Evolutionary conservation across 2,113 vertebrate genomes (phyloP), one percentile per base, ranked within the genome.

Genomic region (Heliornis fulica): DNA sequence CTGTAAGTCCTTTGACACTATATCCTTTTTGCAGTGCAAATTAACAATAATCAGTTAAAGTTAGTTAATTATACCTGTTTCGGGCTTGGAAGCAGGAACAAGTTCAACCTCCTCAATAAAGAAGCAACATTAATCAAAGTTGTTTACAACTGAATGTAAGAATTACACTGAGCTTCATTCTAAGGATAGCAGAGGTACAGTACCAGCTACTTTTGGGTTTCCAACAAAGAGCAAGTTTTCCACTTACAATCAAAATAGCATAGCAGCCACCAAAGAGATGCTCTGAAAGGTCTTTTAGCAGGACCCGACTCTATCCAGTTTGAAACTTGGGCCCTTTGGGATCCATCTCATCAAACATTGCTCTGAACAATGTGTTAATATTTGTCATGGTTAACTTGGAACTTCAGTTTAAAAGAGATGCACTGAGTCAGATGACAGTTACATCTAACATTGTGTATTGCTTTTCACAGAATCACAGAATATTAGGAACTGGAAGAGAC

Each of bases 221-320:
- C 56, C 13, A 70, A 6, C 10, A 75, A 46, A 31, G 4, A 26
- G 0, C 0, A 2, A 32, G 0, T 11, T 89, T 77, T 36, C 16
- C 23, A 40, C 4, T 51, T 83, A 28, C 9, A 4, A 43, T 8
- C 3, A 10, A 59, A 92, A 78, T 51, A 54, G 5, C 8, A 4
- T 23, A 51, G 46, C 15, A 48, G 5, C 6, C 18, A 25, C 34
- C 12, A 54, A 50, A 74, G 14, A 31, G 1, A 32, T 31, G 22
- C 14, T 59, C 32, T 65, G 38, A 94, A 89, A 82, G 18, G 11
- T 34, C 19, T 75, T 69, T 25, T 1, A 68, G 15, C 29, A 65
- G 50, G 32, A 57, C 6, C 4, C 11, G 54, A 48, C 12, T 32
- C 11, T 53, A 15, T 2, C 14, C 3, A 26, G 2, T 54, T 72